Conservation (phyloP, 2,888 invertebrate species). For the Sinelater perroti region DNA sequence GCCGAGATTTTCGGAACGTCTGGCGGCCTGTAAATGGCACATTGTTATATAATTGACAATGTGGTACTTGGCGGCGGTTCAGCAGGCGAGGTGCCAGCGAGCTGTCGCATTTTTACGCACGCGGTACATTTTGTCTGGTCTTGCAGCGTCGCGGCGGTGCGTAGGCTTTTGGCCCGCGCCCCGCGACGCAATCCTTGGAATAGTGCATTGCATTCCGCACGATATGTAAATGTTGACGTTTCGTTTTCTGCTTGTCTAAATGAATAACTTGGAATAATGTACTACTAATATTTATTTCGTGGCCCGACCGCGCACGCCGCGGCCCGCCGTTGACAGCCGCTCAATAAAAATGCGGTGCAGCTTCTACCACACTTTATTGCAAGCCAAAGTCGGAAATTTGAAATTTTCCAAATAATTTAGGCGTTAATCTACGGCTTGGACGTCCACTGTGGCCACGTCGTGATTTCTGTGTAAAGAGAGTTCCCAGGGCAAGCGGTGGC, state of each 20-base stretch:
- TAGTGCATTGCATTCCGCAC: slow-evolving; percentile 1
- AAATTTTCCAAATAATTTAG: too few species aligned
- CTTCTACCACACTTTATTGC: background rate
- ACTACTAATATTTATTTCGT: slow-evolving; percentile 43
- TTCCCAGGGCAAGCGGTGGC: slow-evolving; percentile 63
- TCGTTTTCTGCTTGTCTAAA: background rate
- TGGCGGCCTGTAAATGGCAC: background rate
- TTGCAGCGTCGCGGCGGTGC: slow-evolving; percentile 11
- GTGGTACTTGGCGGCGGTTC: slow-evolving; percentile 15
- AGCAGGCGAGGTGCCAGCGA: slow-evolving; percentile 19
- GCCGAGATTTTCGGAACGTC: background rate
- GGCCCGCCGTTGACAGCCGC: slow-evolving; percentile 47
- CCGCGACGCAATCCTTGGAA: background rate
- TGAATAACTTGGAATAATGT: background rate
- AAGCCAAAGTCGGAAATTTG: too few species aligned
- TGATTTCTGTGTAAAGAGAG: slow-evolving; percentile 61
- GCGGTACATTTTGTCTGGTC: slow-evolving; percentile 16
- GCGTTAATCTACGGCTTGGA: slow-evolving; percentile 27
- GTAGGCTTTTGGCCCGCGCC: slow-evolving; percentile 5
- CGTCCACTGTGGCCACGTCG: slow-evolving; percentile 59
- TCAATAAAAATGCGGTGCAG: too few species aligned
- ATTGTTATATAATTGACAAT: slow-evolving; percentile 22
- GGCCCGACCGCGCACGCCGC: slow-evolving; percentile 58
- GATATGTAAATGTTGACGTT: slow-evolving; percentile 2
- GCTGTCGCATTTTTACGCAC: slow-evolving; percentile 5